Evolutionary conservation across 2,113 vertebrate species (phyloP), one percentile per base, ranked within the genome.

Genomic region (Natator depressus): DNA sequence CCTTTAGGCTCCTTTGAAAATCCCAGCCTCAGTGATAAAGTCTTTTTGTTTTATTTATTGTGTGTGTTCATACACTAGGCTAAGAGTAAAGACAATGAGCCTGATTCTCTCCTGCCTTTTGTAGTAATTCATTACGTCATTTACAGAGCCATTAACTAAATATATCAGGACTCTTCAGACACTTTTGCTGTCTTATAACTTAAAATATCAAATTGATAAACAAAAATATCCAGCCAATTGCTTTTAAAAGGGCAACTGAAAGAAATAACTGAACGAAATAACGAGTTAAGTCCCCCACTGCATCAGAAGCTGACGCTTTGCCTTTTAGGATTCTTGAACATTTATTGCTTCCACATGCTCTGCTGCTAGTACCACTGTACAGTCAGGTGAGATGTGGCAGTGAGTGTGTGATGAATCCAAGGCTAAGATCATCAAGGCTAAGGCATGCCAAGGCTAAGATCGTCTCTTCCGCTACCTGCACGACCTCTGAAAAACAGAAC

Each of bases 401-500:
- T 75, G 38, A 65, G 46, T 31, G 10, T 10, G 24, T 4, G 72
- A 16, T 51, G 46, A 79, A 75, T 81, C 29, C 59, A 87, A 80
- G 42, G 31, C 62, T 29, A 49, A 85, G 72, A 75, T 10, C 0
- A n/a, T n/a, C n/a, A n/a, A n/a, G n/a, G n/a, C n/a, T n/a, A n/a
- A n/a, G n/a, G 25, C 69, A 9, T 14, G 3, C 29, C 59, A 87
- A 80, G 42, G 31, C 62, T 29, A 49, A 85, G 72, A 75, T 10
- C 0, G 0, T 57, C 50, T 62, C 2, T 50, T 62, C 55, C 25
- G 1, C 12, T 53, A 31, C 11, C 57, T 59, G 11, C 5, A 1
- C 5, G 47, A 24, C 24, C 0, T 1, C 27, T 42, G 51, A 75
- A 89, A 57, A 51, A 53, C 3, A 7, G 42, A 62, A 29, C 17